Base-by-base conservation (phyloP, 2,113 vertebrate species). In the Cyprinodon brontotheroides region DNA sequence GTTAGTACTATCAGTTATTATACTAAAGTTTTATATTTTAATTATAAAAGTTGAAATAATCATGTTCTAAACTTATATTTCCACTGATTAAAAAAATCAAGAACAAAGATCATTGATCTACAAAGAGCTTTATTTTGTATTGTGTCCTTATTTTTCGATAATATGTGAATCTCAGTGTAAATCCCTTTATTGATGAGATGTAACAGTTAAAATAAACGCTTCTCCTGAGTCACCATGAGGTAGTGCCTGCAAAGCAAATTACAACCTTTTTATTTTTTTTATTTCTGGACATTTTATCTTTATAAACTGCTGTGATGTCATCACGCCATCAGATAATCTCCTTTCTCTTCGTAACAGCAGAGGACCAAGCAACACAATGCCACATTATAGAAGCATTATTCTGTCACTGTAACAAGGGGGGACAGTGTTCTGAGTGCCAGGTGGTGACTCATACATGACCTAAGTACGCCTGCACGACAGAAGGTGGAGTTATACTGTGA, bases 371-470 rank as follows among this genome's bases (percentile, higher is more conserved):
- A 81, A 74, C 75, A 93, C 92, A 94, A 91, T 91, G 79, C 61
- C 78, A 91, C 90, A 90, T 86, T 92, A 89, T 68, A 75, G 76
- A 86, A 73, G 17, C 82, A 86, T 83, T 84, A 91, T 85, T 84
- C 75, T 87, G 84, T 67, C 68, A 80, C 70, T 59, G 45, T 62
- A 72, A 94, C 94, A 95, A 94, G 93, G 82, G 85, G 22, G 65
- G 68, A 48, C 72, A 91, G 90, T 94, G 93, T 93, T 72, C 70
- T 63, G 78, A 87, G 91, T 90, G 87, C 90, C 92, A 93, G 92
- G 91, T 92, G 91, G 91, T 93, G 92, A 94, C 92, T 95, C 92
- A 91, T 87, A 61, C 83, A 92, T 92, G 91, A 93, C 89, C 90
- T 91, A 94, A 89, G 87, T 41, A 81, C 81, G 78, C 79, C 87